Evolutionary conservation across 64 coral and sea anemone genomes (phyloP), one percentile per base, ranked within the genome.

Genomic region (Astreopora myriophthalma): DNA sequence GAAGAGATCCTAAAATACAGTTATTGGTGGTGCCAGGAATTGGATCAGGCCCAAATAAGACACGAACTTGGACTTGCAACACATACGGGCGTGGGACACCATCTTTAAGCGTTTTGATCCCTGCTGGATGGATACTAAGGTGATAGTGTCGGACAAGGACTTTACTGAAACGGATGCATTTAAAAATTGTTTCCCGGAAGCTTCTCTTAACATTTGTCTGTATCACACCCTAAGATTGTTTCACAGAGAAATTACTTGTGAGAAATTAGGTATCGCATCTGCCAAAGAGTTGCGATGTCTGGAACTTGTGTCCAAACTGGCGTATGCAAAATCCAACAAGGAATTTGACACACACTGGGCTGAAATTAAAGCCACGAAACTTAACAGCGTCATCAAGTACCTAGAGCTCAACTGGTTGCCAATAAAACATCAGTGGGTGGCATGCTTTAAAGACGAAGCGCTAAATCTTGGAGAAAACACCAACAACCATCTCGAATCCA

Each of bases 371-470:
- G 49, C 49, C 9, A 82, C 86, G 5, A 89, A 94, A 31, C 69
- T 51, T 16, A 78, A 36, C 55, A 69, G 73, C 7, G 76, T 94
- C 7, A 63, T 80, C 23, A 75, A 94, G 34, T 88, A 94, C 55
- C 26, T 94, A 17, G 11, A 83, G 7, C 61, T 81, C 36, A 94
- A 82, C 24, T 94, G 92, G 75, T 22, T 73, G 26, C 92, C 85
- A 12, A 94, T 94, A 71, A 94, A 82, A 69, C 26, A 94, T 19
- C 92, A 94, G 17, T 94, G 85, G 74, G 92, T 94, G 42, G n/a
- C 62, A 17, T 82, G 85, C 37, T 88, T 71, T 74, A 89, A 89
- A 63, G 76, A 89, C 11, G 58, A 62, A 29, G 26, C 19, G 2
- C 60, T 84, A 40, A 94, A 81, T 68, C 46, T 89, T 14, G 85